Evolutionary conservation across 2,113 vertebrate genomes (phyloP).

Genomic region (Eubucco bourcierii): DNA sequence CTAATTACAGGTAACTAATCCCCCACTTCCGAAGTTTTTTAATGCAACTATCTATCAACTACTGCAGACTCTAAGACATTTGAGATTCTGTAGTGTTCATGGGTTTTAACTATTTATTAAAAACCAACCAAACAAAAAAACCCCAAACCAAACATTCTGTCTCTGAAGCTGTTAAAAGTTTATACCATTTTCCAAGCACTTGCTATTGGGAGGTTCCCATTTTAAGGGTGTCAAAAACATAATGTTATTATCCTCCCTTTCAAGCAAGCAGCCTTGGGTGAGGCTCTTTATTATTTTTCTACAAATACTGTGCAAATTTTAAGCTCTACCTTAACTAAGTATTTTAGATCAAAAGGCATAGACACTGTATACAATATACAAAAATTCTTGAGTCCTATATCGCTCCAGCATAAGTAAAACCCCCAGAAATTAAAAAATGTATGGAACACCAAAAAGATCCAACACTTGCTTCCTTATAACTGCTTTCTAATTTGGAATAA

Average conservation of each 20-base stretch:
- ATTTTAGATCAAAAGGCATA: not conserved
- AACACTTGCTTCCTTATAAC: not conserved
- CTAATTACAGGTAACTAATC: not conserved
- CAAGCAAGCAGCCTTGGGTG: not conserved
- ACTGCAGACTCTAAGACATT: not conserved
- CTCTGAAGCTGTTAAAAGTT: not conserved
- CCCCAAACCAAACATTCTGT: too few relatives aligned
- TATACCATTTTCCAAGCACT: not conserved
- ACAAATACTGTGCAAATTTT: not conserved
- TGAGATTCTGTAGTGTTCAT: not conserved
- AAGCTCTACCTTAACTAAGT: not conserved
- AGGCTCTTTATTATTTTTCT: not conserved
- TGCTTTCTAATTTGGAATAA: not conserved
- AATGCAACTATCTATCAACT: not conserved
- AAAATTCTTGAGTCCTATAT: not conserved
- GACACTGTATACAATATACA: not conserved
- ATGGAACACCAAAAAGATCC: not conserved
- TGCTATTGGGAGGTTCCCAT: not conserved
- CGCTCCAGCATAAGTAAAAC: not conserved
- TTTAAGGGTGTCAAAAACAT: not conserved
- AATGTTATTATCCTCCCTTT: not conserved
- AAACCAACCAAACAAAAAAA: too few relatives aligned
- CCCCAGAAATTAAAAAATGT: not conserved
- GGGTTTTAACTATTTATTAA: not conserved
- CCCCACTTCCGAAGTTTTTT: not conserved